Evolutionary conservation across 2,113 vertebrate genomes (phyloP).

Genomic region (Clupea harengus): DNA sequence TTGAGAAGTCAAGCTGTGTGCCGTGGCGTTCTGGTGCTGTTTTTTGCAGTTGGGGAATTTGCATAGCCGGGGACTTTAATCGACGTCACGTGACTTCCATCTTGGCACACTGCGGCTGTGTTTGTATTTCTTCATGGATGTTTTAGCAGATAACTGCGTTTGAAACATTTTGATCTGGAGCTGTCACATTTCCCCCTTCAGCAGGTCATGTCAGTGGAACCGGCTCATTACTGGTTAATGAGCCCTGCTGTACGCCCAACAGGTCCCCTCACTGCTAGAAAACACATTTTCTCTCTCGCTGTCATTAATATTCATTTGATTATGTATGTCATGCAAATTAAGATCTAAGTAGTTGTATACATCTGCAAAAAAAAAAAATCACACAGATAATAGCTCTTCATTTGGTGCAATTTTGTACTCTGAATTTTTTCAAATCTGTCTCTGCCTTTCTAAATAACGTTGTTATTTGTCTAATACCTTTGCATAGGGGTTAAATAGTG

Average conservation of each 20-base stretch:
- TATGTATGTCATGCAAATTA: slow-evolving; percentile 71
- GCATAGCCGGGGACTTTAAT: neutral
- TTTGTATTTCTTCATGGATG: slow-evolving; percentile 23
- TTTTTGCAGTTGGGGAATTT: neutral
- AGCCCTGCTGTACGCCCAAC: slow-evolving; percentile 34
- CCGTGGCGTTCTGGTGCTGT: neutral
- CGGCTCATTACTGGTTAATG: slow-evolving; percentile 45
- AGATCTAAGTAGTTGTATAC: slow-evolving; percentile 65
- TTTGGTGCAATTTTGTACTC: slow-evolving; percentile 57
- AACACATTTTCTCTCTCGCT: slow-evolving; percentile 35
- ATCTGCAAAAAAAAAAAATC: slow-evolving; percentile 65
- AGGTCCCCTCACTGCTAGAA: slow-evolving; percentile 27
- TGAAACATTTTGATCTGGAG: slow-evolving; percentile 18
- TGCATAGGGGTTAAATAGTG: slow-evolving; percentile 51
- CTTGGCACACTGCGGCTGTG: neutral
- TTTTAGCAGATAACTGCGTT: slow-evolving; percentile 25
- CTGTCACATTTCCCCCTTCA: slow-evolving; percentile 18
- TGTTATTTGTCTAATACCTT: slow-evolving; percentile 32
- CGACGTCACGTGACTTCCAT: neutral
- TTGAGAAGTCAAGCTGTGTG: neutral
- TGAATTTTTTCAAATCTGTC: slow-evolving; percentile 60
- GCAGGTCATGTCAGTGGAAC: slow-evolving; percentile 24
- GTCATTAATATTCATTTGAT: slow-evolving; percentile 70
- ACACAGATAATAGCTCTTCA: slow-evolving; percentile 57
- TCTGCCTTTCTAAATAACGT: slow-evolving; percentile 50